Percentiles rank a stretch among this genome's conserved stretches.
Conservation (phyloP, 2,797 vertebrate genomes). For the Alca torda region DNA sequence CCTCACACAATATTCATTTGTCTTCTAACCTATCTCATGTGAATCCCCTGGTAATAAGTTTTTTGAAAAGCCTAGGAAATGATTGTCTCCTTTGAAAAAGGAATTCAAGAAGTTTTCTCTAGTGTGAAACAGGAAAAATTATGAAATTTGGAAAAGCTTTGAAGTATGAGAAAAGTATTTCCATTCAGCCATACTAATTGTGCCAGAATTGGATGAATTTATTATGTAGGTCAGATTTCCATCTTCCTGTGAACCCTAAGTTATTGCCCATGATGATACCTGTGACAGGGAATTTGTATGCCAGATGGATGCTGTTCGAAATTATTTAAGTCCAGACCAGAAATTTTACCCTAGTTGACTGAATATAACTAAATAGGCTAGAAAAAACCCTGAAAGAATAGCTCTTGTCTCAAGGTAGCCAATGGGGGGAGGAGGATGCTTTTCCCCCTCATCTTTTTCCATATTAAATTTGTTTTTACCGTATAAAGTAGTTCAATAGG, state of each 20-base stretch:
- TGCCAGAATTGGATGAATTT: neutral
- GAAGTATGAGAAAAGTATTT: neutral
- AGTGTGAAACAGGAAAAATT: neutral
- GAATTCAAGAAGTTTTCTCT: neutral
- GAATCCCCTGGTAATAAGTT: neutral
- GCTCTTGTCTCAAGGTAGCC: neutral
- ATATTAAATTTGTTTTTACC: neutral
- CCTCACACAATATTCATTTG: neutral
- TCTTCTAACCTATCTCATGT: neutral
- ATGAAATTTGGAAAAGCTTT: neutral
- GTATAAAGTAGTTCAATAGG: neutral
- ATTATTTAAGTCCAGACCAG: neutral
- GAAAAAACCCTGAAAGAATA: neutral
- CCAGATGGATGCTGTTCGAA: neutral
- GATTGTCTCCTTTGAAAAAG: neutral
- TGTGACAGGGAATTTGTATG: neutral
- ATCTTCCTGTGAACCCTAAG: neutral
- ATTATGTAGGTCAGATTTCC: neutral
- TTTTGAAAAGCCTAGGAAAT: neutral
- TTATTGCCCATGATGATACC: neutral
- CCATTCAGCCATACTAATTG: neutral
- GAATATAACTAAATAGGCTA: neutral
- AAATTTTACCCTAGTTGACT: neutral
- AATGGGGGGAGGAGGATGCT: neutral
- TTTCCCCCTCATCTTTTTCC: neutral